These are phyloP conservation scores for Polyommatus icarus DNA, from an alignment of 2,888 invertebrate species.

Conservation along the genomic window DNA sequence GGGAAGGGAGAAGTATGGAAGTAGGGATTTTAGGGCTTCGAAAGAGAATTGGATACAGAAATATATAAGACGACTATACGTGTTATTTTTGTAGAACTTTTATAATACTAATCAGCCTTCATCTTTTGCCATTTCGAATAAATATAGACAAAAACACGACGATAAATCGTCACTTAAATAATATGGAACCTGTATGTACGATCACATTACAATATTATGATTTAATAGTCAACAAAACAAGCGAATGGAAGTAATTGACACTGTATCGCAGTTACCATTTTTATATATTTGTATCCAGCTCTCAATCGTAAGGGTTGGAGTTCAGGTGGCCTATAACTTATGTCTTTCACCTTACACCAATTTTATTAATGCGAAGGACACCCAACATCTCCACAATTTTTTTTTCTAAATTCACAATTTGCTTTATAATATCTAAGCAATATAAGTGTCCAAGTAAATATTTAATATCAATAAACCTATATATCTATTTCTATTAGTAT, in stretches of 20 bases:
- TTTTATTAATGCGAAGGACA: not conserved
- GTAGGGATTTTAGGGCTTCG: slow-evolving; percentile 36
- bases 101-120: not conserved
- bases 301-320: not conserved
- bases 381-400: not conserved
- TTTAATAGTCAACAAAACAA: too few species aligned
- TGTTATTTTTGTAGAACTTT: not conserved
- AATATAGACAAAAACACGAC: not conserved
- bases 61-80: slow-evolving; percentile 53
- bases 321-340: not conserved
- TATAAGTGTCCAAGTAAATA: not conserved
- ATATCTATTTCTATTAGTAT: not conserved
- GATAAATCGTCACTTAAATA: too few species aligned
- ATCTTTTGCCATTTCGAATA: not conserved
- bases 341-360: not conserved
- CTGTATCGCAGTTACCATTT: not conserved
- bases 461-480: not conserved
- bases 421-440: not conserved
- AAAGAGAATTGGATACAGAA: slow-evolving; percentile 55
- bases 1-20: slow-evolving; percentile 51
- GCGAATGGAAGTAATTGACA: too few species aligned
- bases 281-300: slow-evolving; percentile 16
- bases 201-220: too few species aligned
- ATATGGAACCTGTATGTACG: too few species aligned
- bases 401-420: not conserved